Evolutionary conservation across 1,140 invertebrate species (phyloP), one percentile per base, ranked within the genome.

Genomic region (Adelges cooleyi): DNA sequence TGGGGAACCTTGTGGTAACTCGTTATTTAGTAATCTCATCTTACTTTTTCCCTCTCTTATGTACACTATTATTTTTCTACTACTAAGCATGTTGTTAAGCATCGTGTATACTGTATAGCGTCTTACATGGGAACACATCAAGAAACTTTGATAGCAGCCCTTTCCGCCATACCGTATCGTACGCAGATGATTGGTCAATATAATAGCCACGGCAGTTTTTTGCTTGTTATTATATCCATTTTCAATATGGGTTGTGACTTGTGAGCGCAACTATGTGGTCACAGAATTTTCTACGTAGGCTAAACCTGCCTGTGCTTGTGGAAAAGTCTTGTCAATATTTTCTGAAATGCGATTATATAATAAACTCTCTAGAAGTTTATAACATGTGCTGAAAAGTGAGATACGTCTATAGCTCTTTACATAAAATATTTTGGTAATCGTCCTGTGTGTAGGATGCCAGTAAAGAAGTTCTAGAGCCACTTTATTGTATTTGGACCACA

Each of bases 331-430:
- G 29, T 36, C 25, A 22, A 67, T 67, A 23, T 17, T 15, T 15
- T 17, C 22, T n/a, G 13, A 13, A 18, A 69, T 65, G 13, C 66
- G 53, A 33, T 69, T 66, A 9, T 54, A 53, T 10, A 68, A 42
- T 11, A 68, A 29, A 17, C 56, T 46, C 27, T 69, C 66, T 15
- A 67, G 36, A 20, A 62, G 17, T 46, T 68, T 68, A 67, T 38
- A 67, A 25, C 49, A 15, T 38, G 42, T 40, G 15, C 56, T 65
- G 22, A 69, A 29, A 17, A 68, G 67, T 0, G 53, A 65, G 23
- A 68, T 65, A 1, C 52, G 67, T 20, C 66, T 52, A 25, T 59
- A 68, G 15, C 38, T 67, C 2, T 23, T 52, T 25, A 62, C 59
- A 18, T 68, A 50, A 65, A 68, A 11, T 20, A 15, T 68, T 68